Conservation (phyloP, 2,888 invertebrate species). For the Lochmaea crataegi region DNA sequence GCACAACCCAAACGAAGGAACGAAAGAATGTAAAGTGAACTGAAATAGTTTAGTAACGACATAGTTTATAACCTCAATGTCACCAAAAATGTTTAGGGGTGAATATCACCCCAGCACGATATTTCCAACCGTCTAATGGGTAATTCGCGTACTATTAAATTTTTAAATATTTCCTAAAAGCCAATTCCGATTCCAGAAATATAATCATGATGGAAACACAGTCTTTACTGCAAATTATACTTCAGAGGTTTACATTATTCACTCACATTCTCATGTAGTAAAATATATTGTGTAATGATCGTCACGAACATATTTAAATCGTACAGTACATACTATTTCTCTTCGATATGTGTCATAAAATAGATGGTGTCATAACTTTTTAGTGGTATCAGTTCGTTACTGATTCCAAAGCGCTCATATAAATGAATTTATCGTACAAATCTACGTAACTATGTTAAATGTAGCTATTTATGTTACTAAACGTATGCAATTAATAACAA, state of each 20-base stretch:
- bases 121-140: too few species aligned
- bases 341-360: constrained; percentile 17
- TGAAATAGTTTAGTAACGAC: too few species aligned
- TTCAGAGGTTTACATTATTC: background rate
- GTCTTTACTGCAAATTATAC: background rate
- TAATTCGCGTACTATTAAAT: too few species aligned
- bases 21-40: too few species aligned
- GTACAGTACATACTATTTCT: background rate
- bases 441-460: constrained; percentile 16
- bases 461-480: background rate
- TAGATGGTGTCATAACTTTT: constrained; percentile 34
- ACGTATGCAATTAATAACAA: background rate
- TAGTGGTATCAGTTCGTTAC: constrained; percentile 34
- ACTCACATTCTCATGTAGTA: background rate
- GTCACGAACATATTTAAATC: background rate
- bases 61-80: too few species aligned
- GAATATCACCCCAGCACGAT: too few species aligned
- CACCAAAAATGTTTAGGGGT: too few species aligned
- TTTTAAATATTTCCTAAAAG: background rate
- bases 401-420: constrained; percentile 24
- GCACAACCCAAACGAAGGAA: too few species aligned
- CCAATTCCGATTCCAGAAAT: background rate
- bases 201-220: background rate
- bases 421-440: constrained; percentile 33
- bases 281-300: background rate